A percentile compares a stretch with the other conserved stretches of the same genome.
phyloP scores from a whole-genome alignment of 2,113 vertebrate genomes.

The Psophia crepitans region DNA sequence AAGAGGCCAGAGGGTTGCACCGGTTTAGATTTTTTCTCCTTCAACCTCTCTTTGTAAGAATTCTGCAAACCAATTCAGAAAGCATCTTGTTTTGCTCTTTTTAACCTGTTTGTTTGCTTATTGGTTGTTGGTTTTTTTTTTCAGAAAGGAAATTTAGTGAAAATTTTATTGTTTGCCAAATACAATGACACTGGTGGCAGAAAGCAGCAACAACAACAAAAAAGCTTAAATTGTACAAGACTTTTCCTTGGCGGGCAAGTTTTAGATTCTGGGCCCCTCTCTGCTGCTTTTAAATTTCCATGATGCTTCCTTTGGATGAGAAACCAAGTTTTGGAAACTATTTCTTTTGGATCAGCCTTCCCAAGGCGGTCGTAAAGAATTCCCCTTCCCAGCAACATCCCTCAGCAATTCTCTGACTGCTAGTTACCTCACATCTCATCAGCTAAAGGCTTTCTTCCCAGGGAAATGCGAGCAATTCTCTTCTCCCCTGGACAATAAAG shows the following conservation, averaged over 20 bases:
- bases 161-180: background rate
- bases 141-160: background rate
- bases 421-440: conserved; percentile 49
- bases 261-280: conserved; percentile 45
- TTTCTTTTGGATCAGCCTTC: conserved; percentile 62
- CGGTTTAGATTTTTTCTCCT: background rate
- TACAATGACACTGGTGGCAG: background rate
- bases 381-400: conserved; percentile 57
- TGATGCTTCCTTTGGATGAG: conserved; percentile 63
- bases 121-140: background rate
- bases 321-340: conserved; percentile 53
- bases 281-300: conserved; percentile 53
- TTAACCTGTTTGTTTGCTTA: background rate
- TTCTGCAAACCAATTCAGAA: background rate
- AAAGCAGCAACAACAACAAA: conserved; percentile 13
- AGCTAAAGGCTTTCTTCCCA: conserved; percentile 14
- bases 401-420: background rate
- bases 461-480: background rate
- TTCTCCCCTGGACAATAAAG: background rate
- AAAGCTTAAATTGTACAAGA: conserved; percentile 12
- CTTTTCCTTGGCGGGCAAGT: background rate
- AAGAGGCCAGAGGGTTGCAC: background rate
- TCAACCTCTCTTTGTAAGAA: background rate
- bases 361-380: conserved; percentile 53
- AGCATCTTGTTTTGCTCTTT: background rate